These are phyloP conservation scores for Parnassius smintheus DNA, from an alignment of 2,888 invertebrate species.

Conservation along the genomic window DNA sequence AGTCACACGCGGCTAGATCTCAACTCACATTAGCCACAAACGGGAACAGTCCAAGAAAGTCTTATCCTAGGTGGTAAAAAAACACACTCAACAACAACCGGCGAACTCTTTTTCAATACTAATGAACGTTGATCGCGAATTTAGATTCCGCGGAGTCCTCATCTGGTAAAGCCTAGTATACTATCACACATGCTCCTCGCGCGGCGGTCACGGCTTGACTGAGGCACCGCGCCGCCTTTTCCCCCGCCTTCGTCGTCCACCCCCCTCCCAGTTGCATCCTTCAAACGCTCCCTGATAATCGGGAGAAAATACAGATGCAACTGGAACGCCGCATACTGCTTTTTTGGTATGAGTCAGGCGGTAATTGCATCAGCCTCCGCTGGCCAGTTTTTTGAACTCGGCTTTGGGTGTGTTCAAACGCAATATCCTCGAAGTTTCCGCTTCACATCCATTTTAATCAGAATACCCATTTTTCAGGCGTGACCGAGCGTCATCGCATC, in stretches of 20 bases:
- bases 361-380: conserved; percentile 66
- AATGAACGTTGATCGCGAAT: conserved; percentile 52
- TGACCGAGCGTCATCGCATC: conserved; percentile 34
- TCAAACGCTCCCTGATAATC: conserved; percentile 73
- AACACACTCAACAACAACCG: conserved; percentile 62
- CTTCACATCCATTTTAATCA: conserved; percentile 28
- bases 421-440: conserved; percentile 36
- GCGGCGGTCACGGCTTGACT: conserved; percentile 61
- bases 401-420: conserved; percentile 31
- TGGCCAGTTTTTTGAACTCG: conserved; percentile 52
- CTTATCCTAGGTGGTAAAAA: conserved; percentile 48
- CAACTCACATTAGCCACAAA: conserved; percentile 76
- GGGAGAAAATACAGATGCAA: conserved; percentile 77
- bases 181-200: conserved; percentile 52
- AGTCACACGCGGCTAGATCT: conserved; percentile 57
- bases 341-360: conserved; percentile 70
- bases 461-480: conserved; percentile 32
- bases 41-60: conserved; percentile 63
- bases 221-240: conserved; percentile 53
- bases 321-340: conserved; percentile 68
- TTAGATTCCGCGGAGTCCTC: conserved; percentile 61
- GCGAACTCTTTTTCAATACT: conserved; percentile 41
- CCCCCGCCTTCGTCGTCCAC: conserved; percentile 32
- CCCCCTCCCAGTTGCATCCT: conserved; percentile 66
- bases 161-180: conserved; percentile 56